Evolutionary conservation across 2,113 vertebrate genomes (phyloP).

Genomic region (Callipepla squamata): DNA sequence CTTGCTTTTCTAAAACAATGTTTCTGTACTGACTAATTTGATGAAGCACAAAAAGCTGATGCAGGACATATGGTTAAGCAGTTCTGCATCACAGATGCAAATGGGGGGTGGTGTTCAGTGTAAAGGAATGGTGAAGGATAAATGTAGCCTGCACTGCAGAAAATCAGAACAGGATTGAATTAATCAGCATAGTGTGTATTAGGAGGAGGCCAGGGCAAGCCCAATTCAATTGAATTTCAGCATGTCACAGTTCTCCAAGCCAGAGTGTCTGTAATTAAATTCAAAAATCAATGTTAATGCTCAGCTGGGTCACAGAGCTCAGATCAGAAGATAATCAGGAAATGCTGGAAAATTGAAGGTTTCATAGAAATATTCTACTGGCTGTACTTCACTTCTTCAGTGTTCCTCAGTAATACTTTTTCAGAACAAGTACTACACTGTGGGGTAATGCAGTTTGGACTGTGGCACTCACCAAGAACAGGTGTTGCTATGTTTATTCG

Average conservation of each 20-base stretch:
- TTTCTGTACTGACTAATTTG: neutral
- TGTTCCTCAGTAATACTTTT: neutral
- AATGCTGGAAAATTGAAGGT: conserved; percentile 51
- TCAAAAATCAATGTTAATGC: conserved; percentile 44
- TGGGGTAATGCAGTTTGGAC: neutral
- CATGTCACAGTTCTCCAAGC: conserved; percentile 43
- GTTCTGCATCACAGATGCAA: conserved; percentile 14
- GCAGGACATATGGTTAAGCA: neutral
- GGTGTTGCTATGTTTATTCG: neutral
- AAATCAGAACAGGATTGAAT: conserved; percentile 45
- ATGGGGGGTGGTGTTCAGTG: neutral
- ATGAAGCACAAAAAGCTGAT: neutral
- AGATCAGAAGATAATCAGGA: conserved; percentile 51
- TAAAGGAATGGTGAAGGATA: neutral
- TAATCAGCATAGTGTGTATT: conserved; percentile 32
- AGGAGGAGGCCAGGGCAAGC: conserved; percentile 12
- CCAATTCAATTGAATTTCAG: conserved; percentile 45
- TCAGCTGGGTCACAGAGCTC: conserved; percentile 39
- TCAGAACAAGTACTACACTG: neutral
- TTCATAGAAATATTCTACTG: conserved; percentile 34
- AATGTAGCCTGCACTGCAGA: neutral
- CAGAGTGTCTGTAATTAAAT: conserved; percentile 57
- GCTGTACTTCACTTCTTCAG: neutral
- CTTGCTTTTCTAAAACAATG: neutral
- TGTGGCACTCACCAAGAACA: neutral